Base-by-base conservation (phyloP, 2,113 vertebrate genomes). In the Bombycilla garrulus region DNA sequence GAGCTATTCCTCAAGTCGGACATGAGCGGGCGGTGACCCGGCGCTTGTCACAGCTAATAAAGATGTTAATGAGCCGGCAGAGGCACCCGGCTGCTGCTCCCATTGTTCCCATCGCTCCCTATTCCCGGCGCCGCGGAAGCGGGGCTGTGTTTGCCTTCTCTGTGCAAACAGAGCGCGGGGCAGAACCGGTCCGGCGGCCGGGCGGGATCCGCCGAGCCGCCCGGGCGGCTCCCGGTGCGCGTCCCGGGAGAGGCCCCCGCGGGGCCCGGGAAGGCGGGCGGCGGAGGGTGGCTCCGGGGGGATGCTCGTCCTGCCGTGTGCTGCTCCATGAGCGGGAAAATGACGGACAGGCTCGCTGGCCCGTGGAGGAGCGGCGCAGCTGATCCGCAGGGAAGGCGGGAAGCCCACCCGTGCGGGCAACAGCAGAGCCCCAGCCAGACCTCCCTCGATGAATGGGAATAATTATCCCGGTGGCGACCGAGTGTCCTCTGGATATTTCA, bases 91-190 rank as follows among this genome's bases (percentile, higher is more conserved):
- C 54, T n/a, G 69, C 76, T 33, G 64, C 54, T 78, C 54, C 84
- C 84, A 61, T 86, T 81, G 87, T 92, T 67, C 58, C 85, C 57
- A 12, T 51, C 10, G 9, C 72, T 90, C 42, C 73, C 42, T 17
- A 5, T 35, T 45, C 76, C 60, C 2, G 57, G 7, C 81, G 42
- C 64, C 40, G 31, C 23, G n/a, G 92, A 81, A 85, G 44, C 10
- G 4, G 26, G 4, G 38, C 54, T 9, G 57, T 94, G 95, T 96
- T 97, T 97, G 95, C 47, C 36, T 95, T 89, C 93, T 15, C 92
- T 96, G 58, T 35, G 96, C 85, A 97, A 96, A 97, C 92, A 96
- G n/a, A 0, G 9, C 3, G 1, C 2, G 10, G 67, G 81, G 44
- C 28, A 60, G 72, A 95, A 95, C 92, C 28, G 21, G 80, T 80